A percentile compares a stretch with the other conserved stretches of the same genome.
These are phyloP conservation scores for Odontomyia ornata DNA, from an alignment of 2,888 invertebrate genomes.

Conservation along the genomic window DNA sequence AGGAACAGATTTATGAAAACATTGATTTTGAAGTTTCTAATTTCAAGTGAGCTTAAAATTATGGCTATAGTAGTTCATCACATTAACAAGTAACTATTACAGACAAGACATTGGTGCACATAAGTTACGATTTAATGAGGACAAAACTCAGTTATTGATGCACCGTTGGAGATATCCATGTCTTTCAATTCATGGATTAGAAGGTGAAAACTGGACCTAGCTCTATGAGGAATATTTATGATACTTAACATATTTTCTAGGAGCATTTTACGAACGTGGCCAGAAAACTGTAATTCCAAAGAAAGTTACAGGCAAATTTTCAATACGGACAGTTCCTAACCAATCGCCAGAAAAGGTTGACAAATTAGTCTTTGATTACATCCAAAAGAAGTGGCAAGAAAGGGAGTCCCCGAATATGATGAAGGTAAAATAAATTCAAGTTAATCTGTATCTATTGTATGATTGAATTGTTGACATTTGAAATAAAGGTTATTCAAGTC, in stretches of 20 bases:
- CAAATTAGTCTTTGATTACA: conserved; percentile 77
- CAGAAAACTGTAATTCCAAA: conserved; percentile 95
- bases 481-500: conserved; percentile 58
- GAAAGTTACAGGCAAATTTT: conserved; percentile 96
- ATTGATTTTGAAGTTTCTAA: conserved; percentile 88
- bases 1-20: conserved; percentile 73
- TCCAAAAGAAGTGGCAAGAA: conserved; percentile 80
- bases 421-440: conserved; percentile 65
- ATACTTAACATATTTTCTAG: conserved; percentile 48
- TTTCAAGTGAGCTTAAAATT: conserved; percentile 69
- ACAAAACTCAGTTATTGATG: conserved; percentile 87
- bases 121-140: conserved; percentile 77
- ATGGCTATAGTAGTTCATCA: conserved; percentile 2
- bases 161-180: conserved; percentile 95
- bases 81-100: conserved; percentile 4
- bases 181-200: conserved; percentile 94
- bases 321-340: conserved; percentile 94
- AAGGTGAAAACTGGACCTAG: conserved; percentile 65
- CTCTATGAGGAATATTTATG: not conserved
- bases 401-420: conserved; percentile 87
- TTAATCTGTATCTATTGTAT: not conserved
- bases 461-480: not conserved
- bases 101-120: conserved; percentile 73
- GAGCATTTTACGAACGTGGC: conserved; percentile 91
- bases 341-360: conserved; percentile 87